phyloP scores from a whole-genome alignment of 2,797 vertebrate genomes.

The Sebastes diaconus region DNA sequence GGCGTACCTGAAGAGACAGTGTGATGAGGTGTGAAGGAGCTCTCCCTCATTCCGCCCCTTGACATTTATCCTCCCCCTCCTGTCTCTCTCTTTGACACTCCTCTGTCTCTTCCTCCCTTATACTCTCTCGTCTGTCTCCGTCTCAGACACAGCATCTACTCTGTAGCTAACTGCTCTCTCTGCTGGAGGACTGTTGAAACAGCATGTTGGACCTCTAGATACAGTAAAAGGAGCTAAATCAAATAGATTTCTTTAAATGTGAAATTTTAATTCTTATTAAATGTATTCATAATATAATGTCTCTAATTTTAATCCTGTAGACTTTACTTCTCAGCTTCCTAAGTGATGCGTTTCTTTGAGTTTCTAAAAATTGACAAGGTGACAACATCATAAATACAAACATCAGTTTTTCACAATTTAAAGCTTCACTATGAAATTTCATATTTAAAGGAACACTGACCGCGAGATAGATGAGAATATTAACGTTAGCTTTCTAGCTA shows the following conservation, averaged over 20 bases:
- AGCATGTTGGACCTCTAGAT: neutral
- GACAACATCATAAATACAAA: neutral
- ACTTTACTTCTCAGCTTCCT: neutral
- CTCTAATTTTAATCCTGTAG: neutral
- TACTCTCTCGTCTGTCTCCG: neutral
- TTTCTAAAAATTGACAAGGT: neutral
- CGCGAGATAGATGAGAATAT: too few relatives aligned
- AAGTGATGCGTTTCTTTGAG: neutral
- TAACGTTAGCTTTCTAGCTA: too few relatives aligned
- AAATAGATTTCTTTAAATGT: neutral
- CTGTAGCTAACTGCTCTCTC: conserved; percentile 50
- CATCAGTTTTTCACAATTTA: neutral
- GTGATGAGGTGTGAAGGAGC: conserved; percentile 13
- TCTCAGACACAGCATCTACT: too few relatives aligned
- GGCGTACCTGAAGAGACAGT: conserved; percentile 1
- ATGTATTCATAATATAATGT: neutral
- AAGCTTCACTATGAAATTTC: neutral
- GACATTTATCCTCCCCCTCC: neutral
- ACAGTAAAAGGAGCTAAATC: neutral
- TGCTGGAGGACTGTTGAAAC: conserved; percentile 49
- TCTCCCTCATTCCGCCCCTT: neutral
- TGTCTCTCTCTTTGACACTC: neutral
- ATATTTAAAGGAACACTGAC: too few relatives aligned
- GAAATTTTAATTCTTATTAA: neutral
- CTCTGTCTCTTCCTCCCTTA: neutral